Conservation (phyloP, 2,888 invertebrate genomes). For the Synanthedon vespiformis region DNA sequence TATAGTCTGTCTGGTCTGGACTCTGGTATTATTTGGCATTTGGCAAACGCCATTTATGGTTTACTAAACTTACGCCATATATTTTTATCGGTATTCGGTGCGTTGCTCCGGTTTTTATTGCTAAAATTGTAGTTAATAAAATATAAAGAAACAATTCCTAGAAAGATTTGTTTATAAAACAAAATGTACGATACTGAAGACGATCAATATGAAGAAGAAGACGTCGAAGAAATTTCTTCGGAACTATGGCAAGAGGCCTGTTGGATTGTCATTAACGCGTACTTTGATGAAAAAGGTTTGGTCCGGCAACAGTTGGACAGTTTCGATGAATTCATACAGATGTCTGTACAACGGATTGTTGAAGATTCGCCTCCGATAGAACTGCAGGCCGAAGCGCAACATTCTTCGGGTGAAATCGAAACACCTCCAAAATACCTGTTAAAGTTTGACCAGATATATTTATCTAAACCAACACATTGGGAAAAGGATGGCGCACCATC, state of each 20-base stretch:
- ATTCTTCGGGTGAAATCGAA: slow-evolving; percentile 92
- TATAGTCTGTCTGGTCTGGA: too few species aligned
- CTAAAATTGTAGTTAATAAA: too few species aligned
- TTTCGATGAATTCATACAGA: slow-evolving; percentile 99
- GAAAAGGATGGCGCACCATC: slow-evolving; percentile 99
- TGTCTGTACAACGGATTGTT: slow-evolving; percentile 99
- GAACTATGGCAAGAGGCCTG: slow-evolving; percentile 99
- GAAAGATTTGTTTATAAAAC: neutral
- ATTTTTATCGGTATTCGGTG: too few species aligned
- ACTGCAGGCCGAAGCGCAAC: slow-evolving; percentile 97
- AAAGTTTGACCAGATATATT: slow-evolving; percentile 98
- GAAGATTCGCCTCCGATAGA: slow-evolving; percentile 99
- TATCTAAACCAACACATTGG: slow-evolving; percentile 99
- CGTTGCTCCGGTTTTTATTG: too few species aligned
- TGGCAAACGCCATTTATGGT: too few species aligned
- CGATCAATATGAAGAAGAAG: slow-evolving; percentile 83
- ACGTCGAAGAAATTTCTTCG: slow-evolving; percentile 94
- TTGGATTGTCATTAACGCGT: slow-evolving; percentile 99
- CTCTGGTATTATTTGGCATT: too few species aligned
- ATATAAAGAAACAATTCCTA: too few species aligned
- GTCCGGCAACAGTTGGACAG: slow-evolving; percentile 99
- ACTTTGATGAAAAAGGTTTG: slow-evolving; percentile 99
- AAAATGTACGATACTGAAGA: slow-evolving; percentile 66
- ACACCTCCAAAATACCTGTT: slow-evolving; percentile 90
- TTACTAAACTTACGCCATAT: too few species aligned